These are phyloP conservation scores for Bufo bufo DNA, from an alignment of 2,113 vertebrate genomes.

Conservation along the genomic window DNA sequence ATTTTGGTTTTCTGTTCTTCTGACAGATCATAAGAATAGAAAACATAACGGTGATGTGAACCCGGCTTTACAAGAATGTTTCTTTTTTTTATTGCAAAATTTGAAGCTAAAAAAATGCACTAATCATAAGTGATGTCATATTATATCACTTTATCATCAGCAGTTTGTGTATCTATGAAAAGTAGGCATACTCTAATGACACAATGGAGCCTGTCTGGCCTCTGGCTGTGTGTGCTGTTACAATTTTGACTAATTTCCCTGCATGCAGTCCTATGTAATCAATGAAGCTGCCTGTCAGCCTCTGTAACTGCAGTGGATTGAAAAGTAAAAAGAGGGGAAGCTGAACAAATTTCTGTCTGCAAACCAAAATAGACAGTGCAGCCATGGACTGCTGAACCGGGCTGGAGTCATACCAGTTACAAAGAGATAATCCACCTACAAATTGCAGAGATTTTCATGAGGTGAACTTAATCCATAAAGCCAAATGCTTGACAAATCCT, in stretches of 20 bases:
- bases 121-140: neutral
- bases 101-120: neutral
- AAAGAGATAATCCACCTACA: neutral
- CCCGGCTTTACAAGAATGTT: too few species aligned
- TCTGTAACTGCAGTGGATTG: conserved; percentile 43
- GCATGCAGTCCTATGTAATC: conserved; percentile 46
- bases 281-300: conserved; percentile 28
- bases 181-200: neutral
- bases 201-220: neutral
- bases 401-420: neutral
- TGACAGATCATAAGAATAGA: too few species aligned
- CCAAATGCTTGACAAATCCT: neutral
- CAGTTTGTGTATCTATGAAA: conserved; percentile 5
- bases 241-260: conserved; percentile 29
- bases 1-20: too few species aligned
- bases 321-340: conserved; percentile 37
- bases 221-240: conserved; percentile 19
- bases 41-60: too few species aligned
- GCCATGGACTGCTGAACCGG: neutral
- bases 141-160: neutral
- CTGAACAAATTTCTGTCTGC: conserved; percentile 36
- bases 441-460: neutral
- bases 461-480: neutral
- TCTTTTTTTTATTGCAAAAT: neutral
- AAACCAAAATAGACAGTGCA: conserved; percentile 8